Evolutionary conservation across 2,113 vertebrate genomes (phyloP), one percentile per base, ranked within the genome.

Genomic region (Aepyceros melampus): DNA sequence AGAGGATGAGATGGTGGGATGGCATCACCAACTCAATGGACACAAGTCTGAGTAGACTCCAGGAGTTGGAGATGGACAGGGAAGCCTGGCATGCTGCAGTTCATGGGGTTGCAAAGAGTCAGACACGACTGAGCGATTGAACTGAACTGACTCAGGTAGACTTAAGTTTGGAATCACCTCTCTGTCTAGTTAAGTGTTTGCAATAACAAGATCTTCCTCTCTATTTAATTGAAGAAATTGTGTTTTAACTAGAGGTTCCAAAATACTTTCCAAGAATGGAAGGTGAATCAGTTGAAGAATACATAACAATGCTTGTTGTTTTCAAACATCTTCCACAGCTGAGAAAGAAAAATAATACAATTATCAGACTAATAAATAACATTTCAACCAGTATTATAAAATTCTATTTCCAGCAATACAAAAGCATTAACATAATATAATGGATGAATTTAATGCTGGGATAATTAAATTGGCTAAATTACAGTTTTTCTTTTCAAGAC

Each of bases 311-410:
- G 99, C 98, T 97, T 99, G 99, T 97, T 99, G 99, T 98, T 99
- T 99, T 99, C 99, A 99, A 99, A 99, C 98, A 92, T 99, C 99
- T 53, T 99, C 98, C 55, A 99, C 98, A 97, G 99, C 99, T 99
- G 82, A 83, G 51, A 97, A 86, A 84, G 60, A 89, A 92, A 56
- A 94, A 88, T 11, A 91, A 95, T 7, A 0, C 31, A 31, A 87
- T 11, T 82, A 56, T 47, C 33, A 91, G 31, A 81, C 7, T 43
- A 21, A 67, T 67, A 93, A 64, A 78, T 45, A 87, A 76, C 27
- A 89, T 36, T 58, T 58, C 31, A 95, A 84, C 17, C 15, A 58
- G 78, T 60, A 84, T 67, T 49, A 79, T 29, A 93, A 86, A 87
- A 95, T 93, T 76, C 3, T 56, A 74, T 76, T 87, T 90, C 53